Base-by-base conservation (phyloP, 2,888 invertebrate species). In the Drosophila formosana region DNA sequence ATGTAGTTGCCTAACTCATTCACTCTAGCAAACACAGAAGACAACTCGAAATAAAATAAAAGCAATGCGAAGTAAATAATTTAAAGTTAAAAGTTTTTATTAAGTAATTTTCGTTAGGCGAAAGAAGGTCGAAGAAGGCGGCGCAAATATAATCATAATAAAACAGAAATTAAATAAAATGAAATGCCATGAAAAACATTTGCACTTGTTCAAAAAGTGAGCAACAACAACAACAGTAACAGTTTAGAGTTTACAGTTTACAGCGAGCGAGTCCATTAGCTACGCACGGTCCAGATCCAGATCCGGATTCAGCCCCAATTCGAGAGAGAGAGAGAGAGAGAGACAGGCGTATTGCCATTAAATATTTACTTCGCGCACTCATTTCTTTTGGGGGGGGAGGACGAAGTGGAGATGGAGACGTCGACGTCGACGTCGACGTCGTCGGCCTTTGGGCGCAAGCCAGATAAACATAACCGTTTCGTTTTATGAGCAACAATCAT, bases 381-480 rank as follows among this genome's bases (percentile, higher is more conserved):
- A 82, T 84, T 85, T 78, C 80, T 79, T 88, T 85, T 81, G 75
- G 0, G 28, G 9, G 28, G 13, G 37, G 3, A 13, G 39, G 8
- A 18, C 4, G 28, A 6, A 8, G 9, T 3, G 11, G 30, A 39
- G 41, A 8, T 34, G 32, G 25, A 23, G 46, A 13, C 11, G 18
- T 3, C 1, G 32, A 39, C 43, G 45, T 3, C 1, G 32, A 39
- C 43, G 45, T 18, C 28, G 50, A 55, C 61, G 52, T 52, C 63
- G 41, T 18, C 61, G 65, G 72, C 80, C 70, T 72, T 77, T 83
- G 83, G 83, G 73, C 80, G 67, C 78, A 73, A 75, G 87, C 80
- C 87, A 90, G 86, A 90, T 91, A 90, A 91, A 89, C 89, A 91
- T 91, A 90, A 90, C 81, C 91, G 90, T 90, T 90, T 88, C 81